Percentiles rank a stretch among this genome's conserved stretches.
These are phyloP conservation scores for Rhorus exstirpatorius DNA, from an alignment of 2,888 invertebrate genomes.

Conservation along the genomic window DNA sequence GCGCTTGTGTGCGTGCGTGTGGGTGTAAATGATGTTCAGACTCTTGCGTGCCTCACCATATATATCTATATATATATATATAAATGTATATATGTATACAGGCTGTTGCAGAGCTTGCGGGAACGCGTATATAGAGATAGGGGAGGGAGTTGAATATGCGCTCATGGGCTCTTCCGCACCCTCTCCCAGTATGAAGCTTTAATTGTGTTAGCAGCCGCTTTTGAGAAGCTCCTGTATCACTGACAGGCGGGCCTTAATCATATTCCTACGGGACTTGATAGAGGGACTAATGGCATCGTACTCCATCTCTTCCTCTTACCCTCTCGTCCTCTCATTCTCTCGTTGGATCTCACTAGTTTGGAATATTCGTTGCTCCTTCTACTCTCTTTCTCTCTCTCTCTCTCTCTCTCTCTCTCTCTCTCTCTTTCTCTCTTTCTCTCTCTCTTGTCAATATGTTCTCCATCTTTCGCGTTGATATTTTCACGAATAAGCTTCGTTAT, in stretches of 20 bases:
- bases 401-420: background rate
- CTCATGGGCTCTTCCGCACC: constrained; percentile 73
- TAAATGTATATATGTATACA: no score
- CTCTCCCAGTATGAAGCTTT: constrained; percentile 74
- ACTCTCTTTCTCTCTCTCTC: background rate
- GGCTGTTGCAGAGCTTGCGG: background rate
- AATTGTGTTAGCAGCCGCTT: constrained; percentile 84
- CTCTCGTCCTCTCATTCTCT: constrained; percentile 46
- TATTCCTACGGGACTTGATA: constrained; percentile 83
- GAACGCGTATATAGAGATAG: background rate
- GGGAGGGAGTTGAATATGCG: constrained; percentile 18
- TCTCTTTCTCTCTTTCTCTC: background rate
- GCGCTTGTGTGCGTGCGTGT: background rate
- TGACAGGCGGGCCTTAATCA: constrained; percentile 84
- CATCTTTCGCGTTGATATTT: no score
- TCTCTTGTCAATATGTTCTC: no score
- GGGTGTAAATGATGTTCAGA: constrained; percentile 33
- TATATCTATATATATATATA: constrained; percentile 8
- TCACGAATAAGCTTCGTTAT: background rate
- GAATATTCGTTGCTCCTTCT: constrained; percentile 13
- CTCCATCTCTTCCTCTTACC: constrained; percentile 23
- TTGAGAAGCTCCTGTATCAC: constrained; percentile 85
- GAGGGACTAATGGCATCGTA: constrained; percentile 82
- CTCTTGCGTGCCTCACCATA: constrained; percentile 34
- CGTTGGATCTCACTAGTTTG: background rate